These are phyloP conservation scores for Abrostola tripartita DNA, from an alignment of 2,888 invertebrate genomes.

Conservation along the genomic window DNA sequence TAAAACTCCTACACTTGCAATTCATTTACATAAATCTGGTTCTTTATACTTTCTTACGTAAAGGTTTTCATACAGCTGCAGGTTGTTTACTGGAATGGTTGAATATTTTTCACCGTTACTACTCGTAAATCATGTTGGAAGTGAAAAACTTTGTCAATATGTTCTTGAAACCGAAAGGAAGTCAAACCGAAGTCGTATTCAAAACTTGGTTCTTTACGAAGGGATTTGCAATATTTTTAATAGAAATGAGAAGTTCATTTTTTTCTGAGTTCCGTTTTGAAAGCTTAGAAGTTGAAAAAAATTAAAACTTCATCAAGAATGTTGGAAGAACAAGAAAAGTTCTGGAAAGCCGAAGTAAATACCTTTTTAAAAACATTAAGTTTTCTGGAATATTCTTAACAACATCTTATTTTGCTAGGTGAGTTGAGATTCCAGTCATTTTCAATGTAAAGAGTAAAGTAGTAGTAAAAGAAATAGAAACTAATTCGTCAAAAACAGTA, in stretches of 20 bases:
- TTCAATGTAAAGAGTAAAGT: neutral
- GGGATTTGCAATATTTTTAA: constrained; percentile 36
- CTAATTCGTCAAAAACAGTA: no score
- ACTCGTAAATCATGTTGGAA: constrained; percentile 5
- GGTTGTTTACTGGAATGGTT: neutral
- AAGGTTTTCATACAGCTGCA: neutral
- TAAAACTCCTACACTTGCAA: no score
- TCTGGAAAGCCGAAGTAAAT: constrained; percentile 23
- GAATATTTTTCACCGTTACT: neutral
- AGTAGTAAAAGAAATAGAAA: neutral
- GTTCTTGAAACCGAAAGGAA: constrained; percentile 12
- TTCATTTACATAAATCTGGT: no score
- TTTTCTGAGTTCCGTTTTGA: constrained; percentile 22
- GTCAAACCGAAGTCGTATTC: constrained; percentile 6
- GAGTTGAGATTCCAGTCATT: constrained; percentile 1
- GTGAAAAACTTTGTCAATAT: constrained; percentile 21
- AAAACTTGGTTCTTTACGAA: constrained; percentile 25
- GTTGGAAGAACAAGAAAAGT: constrained; percentile 26
- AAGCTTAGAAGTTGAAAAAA: constrained; percentile 36
- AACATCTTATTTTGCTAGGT: constrained; percentile 5
- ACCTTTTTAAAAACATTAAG: constrained; percentile 33
- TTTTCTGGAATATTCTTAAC: constrained; percentile 16
- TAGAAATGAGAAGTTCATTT: constrained; percentile 43
- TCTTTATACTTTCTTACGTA: no score
- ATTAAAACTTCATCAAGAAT: constrained; percentile 42